Conservation (phyloP, 2,797 vertebrate genomes). For the Champsocephalus esox region DNA sequence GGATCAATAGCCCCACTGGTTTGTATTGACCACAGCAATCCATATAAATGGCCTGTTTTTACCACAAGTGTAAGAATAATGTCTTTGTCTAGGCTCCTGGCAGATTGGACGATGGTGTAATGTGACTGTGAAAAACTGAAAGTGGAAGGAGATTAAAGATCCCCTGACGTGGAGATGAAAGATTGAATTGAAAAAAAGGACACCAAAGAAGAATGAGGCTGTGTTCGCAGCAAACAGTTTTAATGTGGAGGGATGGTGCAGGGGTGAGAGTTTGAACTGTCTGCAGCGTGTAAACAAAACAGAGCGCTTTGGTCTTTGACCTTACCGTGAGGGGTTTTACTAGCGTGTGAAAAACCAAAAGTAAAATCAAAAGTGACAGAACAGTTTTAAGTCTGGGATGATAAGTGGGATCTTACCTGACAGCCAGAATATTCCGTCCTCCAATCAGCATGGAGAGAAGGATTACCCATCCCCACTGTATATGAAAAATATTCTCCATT, state of each 20-base stretch:
- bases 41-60: slow-evolving; percentile 77
- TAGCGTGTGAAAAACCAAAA: slow-evolving; percentile 5
- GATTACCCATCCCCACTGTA: slow-evolving; percentile 43
- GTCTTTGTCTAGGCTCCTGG: slow-evolving; percentile 62
- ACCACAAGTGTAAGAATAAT: slow-evolving; percentile 74
- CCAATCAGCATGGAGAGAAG: slow-evolving; percentile 33
- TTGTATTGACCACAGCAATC: slow-evolving; percentile 76
- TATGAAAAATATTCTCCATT: slow-evolving; percentile 11
- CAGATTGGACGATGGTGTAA: slow-evolving; percentile 64
- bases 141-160: slow-evolving; percentile 62
- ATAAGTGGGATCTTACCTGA: slow-evolving; percentile 24
- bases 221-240: slow-evolving; percentile 28
- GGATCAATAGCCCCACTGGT: slow-evolving; percentile 72
- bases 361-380: slow-evolving; percentile 48
- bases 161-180: slow-evolving; percentile 46
- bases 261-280: slow-evolving; percentile 32
- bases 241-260: slow-evolving; percentile 15
- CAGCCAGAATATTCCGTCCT: slow-evolving; percentile 36
- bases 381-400: slow-evolving; percentile 31
- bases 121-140: slow-evolving; percentile 64
- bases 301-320: slow-evolving; percentile 34
- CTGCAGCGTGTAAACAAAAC: slow-evolving; percentile 27
- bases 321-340: background rate
- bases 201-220: slow-evolving; percentile 4
- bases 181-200: slow-evolving; percentile 27